These are phyloP conservation scores for Strix aluco DNA, from an alignment of 2,113 vertebrate genomes.

Conservation along the genomic window DNA sequence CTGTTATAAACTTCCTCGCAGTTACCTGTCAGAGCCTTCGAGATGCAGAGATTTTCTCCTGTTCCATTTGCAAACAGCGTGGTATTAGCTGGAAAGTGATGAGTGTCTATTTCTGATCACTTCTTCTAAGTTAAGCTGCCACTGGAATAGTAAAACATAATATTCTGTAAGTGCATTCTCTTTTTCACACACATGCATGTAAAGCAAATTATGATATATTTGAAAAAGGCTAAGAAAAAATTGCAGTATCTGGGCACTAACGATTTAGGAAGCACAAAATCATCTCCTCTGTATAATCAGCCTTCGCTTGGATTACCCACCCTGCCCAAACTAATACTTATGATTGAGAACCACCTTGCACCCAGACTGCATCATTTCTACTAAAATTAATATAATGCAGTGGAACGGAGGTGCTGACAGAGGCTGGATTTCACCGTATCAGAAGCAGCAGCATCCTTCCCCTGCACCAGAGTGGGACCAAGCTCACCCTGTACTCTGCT, in stretches of 20 bases:
- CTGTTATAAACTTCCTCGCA: not conserved
- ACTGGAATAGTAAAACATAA: not conserved
- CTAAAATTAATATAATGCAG: fast-evolving
- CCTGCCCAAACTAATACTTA: not conserved
- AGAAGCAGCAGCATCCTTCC: not conserved
- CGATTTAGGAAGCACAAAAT: not conserved
- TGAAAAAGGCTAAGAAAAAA: not conserved
- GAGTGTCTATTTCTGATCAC: not conserved
- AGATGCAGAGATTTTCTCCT: not conserved
- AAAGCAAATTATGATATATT: not conserved
- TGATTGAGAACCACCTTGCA: not conserved
- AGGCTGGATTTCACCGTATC: fast-evolving
- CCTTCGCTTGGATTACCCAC: not conserved
- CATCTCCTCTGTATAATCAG: not conserved
- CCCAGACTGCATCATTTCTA: not conserved
- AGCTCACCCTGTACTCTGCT: not conserved
- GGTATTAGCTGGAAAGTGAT: not conserved
- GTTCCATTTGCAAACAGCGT: not conserved
- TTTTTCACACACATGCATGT: fast-evolving
- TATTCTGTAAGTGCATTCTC: not conserved
- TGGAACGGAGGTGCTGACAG: not conserved
- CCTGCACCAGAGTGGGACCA: not conserved
- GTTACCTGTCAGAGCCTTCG: not conserved
- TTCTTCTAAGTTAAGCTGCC: not conserved
- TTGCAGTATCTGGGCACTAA: not conserved